Conservation (phyloP, 2,113 vertebrate species). For the Todiramphus saurophagus region DNA sequence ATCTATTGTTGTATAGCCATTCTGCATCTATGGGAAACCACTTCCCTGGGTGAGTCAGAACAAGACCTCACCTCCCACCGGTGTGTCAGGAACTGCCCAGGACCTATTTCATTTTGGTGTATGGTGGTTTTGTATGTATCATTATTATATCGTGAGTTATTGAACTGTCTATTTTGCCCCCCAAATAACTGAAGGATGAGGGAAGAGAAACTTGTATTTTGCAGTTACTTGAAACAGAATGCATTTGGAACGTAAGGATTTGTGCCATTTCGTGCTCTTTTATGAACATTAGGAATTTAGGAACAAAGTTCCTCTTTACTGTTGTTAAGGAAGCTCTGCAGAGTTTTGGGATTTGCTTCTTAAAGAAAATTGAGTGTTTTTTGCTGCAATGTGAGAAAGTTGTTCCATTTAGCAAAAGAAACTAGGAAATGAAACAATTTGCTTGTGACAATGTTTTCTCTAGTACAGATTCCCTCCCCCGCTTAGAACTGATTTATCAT, state of each 20-base stretch:
- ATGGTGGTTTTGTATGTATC: neutral
- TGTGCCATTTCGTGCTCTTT: neutral
- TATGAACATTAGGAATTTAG: neutral
- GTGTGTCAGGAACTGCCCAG: neutral
- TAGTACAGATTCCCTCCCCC: too few species aligned
- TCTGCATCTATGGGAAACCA: neutral
- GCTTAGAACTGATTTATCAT: neutral
- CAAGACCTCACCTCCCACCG: neutral
- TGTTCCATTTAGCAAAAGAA: neutral
- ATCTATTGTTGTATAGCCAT: neutral
- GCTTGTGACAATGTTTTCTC: neutral
- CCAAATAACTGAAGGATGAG: neutral
- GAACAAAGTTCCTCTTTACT: neutral
- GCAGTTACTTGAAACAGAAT: neutral
- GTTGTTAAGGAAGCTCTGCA: neutral
- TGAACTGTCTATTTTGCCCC: neutral
- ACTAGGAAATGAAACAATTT: neutral
- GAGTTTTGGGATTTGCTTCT: neutral
- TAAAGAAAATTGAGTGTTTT: neutral
- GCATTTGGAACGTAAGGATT: neutral
- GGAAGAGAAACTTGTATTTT: neutral
- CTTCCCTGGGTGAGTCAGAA: neutral
- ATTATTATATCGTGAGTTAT: neutral
- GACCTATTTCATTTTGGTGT: neutral
- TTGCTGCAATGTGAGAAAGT: neutral